Evolutionary conservation across 30 jellyfish, hydroid and myxozoan genomes (phyloP), one percentile per base, ranked within the genome.

Genomic region (Haliclystus octoradiatus): DNA sequence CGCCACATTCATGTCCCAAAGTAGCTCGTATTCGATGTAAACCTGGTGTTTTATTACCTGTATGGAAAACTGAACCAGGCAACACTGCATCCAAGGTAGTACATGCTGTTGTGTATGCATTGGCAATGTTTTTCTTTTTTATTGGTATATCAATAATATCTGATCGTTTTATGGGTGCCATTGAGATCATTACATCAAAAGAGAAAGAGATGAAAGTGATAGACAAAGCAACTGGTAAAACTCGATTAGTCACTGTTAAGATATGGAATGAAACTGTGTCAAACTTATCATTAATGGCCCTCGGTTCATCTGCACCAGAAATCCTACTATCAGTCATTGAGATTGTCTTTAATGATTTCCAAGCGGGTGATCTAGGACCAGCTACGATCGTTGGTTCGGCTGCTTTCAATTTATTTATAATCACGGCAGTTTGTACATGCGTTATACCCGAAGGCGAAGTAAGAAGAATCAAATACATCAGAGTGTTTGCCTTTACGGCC

Each of bases 231-330:
- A 91, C 95, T 32, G 99, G 99, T 26, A 77, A 92, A 76, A 73
- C 57, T 26, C 76, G 73, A 49, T 27, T 78, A 3, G 99, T 91
- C 14, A 91, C 99, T 40, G 95, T 91, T 30, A 91, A 91, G 68
- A 78, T 91, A 33, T 91, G 99, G 99, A 91, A 91, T 53, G 99
- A 91, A 73, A 91, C 99, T 50, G 99, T 91, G 57, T 83, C 99
- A 27, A 91, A 91, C 61, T 70, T 91, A 40, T 80, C 99, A 23
- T 76, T 91, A 15, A 91, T 91, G 99, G 99, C 99, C 40, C 70
- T 91, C 35, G 99, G 99, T 61, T 74, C 94, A 31, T 91, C 99
- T 30, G 99, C 99, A 60, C 99, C 99, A 2, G 99, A 91, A 63
- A 91, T 91, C 60, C 77, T 91, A 5, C 92, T 91, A 27, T 91